Conservation (phyloP, 2,888 invertebrate species). For the Lasioglossum pauxillum region DNA sequence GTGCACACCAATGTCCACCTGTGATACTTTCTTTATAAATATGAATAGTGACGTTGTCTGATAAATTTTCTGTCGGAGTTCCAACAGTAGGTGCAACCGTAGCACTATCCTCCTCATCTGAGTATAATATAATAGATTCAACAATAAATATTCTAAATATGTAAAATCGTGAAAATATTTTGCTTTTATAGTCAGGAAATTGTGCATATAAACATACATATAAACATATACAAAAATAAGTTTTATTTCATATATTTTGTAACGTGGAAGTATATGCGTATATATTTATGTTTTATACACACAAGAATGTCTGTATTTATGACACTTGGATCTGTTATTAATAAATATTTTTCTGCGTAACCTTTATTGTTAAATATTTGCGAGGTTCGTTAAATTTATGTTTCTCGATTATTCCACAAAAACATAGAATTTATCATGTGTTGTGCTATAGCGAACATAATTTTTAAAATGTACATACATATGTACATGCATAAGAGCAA, state of each 20-base stretch:
- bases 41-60: conserved; percentile 91
- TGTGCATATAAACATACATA: background rate
- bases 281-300: background rate
- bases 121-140: conserved; percentile 42
- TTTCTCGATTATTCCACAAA: background rate
- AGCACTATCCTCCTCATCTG: conserved; percentile 82
- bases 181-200: background rate
- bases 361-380: conserved; percentile 5
- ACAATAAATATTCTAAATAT: conserved; percentile 5
- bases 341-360: background rate
- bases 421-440: background rate
- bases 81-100: conserved; percentile 77
- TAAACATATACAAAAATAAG: background rate
- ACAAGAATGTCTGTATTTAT: background rate
- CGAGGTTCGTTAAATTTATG: conserved; percentile 2
- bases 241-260: background rate
- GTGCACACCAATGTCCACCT: conserved; percentile 94
- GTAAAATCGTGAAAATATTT: background rate
- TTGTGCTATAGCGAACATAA: background rate
- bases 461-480: conserved; percentile 34
- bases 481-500: conserved; percentile 63
- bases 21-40: conserved; percentile 91
- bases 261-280: background rate
- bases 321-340: conserved; percentile 3
- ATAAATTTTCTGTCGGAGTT: conserved; percentile 72